Evolutionary conservation across 2,888 invertebrate species (phyloP), one percentile per base, ranked within the genome.

Genomic region (Spodoptera exigua): DNA sequence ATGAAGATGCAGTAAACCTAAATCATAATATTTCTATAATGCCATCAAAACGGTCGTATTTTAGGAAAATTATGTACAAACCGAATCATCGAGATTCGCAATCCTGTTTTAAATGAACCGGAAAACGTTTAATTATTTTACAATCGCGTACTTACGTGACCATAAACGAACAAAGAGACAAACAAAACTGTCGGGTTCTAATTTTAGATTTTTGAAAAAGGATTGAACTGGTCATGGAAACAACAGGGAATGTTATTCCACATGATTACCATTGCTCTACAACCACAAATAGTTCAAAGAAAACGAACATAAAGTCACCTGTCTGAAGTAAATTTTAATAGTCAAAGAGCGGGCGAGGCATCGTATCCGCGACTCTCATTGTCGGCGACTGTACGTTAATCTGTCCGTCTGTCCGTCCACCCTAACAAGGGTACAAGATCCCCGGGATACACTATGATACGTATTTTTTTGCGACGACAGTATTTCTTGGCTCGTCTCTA

Each of bases 341-440:
- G 70, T 70, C 76, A 72, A 73, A 75, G 70, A 68, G 52, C 62
- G 35, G 66, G 51, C 60, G 44, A 39, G 45, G 46, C 35, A 27
- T 21, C 32, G 56, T 45, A 53, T 52, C 53, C 61, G 61, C 61
- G 64, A 40, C 37, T 56, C 78, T 82, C 80, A 81, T 78, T 81
- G 81, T 82, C 79, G 72, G 76, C 70, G 48, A 39, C 46, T 65
- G 76, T 74, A 69, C 77, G 84, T 83, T 88, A 88, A 87, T 88
- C 88, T 84, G 86, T 88, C 87, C 78, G 83, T 80, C 83, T 79
- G 85, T 83, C 83, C 65, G 74, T 83, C 81, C 63, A 55, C 56
- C 40, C 64, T 74, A 76, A 82, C 79, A 80, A 78, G 85, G 82
- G 82, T 82, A 62, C 62, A 16, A 61, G 61, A 59, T 69, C 70